A percentile compares a stretch with the other conserved stretches of the same genome.
Evolutionary conservation across 2,113 vertebrate genomes (phyloP).

Genomic region (Budorcas taxicolor): DNA sequence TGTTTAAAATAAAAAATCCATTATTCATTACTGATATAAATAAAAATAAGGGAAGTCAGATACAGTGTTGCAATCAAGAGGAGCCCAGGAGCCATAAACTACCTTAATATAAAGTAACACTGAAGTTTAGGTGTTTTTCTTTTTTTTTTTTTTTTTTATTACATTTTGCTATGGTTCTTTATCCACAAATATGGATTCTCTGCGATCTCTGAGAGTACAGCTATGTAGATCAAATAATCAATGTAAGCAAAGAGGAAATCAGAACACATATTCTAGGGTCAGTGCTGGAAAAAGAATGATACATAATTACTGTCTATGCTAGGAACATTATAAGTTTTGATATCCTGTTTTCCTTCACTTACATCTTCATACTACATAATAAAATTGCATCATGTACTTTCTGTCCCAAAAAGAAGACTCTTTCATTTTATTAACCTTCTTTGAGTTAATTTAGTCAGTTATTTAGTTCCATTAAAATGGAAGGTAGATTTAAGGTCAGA

Average conservation of each 20-base stretch:
- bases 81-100: background rate
- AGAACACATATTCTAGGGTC: background rate
- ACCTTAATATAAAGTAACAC: background rate
- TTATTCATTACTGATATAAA: background rate
- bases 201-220: background rate
- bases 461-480: background rate
- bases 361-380: constrained; percentile 32
- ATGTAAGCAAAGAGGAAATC: background rate
- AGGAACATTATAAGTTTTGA: background rate
- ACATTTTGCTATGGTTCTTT: background rate
- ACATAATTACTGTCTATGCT: background rate
- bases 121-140: background rate
- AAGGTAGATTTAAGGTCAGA: background rate
- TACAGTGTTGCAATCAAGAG: background rate
- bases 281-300: background rate
- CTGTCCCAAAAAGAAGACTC: background rate
- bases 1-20: background rate
- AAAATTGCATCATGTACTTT: constrained; percentile 39
- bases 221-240: background rate
- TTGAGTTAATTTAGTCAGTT: background rate
- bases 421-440: background rate
- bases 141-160: background rate
- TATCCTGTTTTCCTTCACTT: constrained; percentile 36
- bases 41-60: background rate
- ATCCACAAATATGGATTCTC: background rate